Base-by-base conservation (phyloP, 2,797 vertebrate genomes). In the Danio jaintianensis region DNA sequence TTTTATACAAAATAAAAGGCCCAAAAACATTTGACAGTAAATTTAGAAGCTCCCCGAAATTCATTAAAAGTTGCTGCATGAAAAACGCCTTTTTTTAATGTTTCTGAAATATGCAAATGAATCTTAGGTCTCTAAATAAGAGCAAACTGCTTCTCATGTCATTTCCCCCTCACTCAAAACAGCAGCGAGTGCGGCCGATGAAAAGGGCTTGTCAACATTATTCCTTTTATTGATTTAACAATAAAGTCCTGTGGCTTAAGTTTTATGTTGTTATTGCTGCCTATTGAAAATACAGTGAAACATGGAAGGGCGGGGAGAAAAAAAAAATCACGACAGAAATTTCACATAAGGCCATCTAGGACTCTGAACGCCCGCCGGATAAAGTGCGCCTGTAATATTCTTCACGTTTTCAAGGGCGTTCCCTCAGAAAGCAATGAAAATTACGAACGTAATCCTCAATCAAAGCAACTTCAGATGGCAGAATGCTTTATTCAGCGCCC, bases 161-260 rank as follows among this genome's bases (percentile, higher is more conserved):
- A 6, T 20, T 56, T 47, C 18, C 7, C 29, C 8, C 78, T 84
- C 84, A 85, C 85, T 85, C 89, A 84, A 88, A 86, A 64, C 83
- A 83, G 80, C 79, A 64, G 76, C 76, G 84, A 87, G 80, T 75
- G 75, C 82, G 64, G 66, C 89, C 90, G 89, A 92, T 93, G 92
- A 93, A 94, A 93, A 91, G 90, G 88, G 90, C 91, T 93, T 93
- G 92, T 93, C 93, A 93, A 94, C 92, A 94, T 94, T 92, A 94
- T 94, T 92, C 89, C 90, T 92, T 93, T 92, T 94, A 95, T 94
- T 94, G 93, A 94, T 94, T 94, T 92, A 90, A 91, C 92, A 89
- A 91, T 95, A 94, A 94, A 92, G 86, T 68, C 88, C 88, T 86
- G 88, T 91, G 88, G 89, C 91, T 93, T 93, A 93, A 92, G 92